Percentiles rank a stretch among this genome's conserved stretches.
Conservation (phyloP, 2,797 vertebrate genomes). For the Characodon lateralis region DNA sequence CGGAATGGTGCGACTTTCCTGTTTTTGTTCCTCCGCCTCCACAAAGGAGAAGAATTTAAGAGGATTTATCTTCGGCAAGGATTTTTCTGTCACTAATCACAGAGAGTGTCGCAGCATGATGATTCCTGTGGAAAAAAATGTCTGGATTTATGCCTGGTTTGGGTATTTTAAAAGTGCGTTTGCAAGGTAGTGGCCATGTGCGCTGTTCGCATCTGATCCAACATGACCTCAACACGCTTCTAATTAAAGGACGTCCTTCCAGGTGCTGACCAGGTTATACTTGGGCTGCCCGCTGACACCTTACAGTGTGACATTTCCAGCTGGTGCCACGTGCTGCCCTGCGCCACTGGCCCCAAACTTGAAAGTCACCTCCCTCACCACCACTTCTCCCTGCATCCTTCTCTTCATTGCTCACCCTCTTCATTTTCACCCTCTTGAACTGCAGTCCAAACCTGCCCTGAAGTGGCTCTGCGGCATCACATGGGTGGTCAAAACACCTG, state of each 20-base stretch:
- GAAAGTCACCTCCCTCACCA: constrained; percentile 64
- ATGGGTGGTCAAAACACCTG: constrained; percentile 61
- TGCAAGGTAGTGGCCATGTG: constrained; percentile 67
- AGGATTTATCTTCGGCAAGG: constrained; percentile 32
- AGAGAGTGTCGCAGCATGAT: not conserved
- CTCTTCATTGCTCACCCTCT: constrained; percentile 21
- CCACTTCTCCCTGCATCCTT: not conserved
- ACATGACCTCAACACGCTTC: constrained; percentile 82
- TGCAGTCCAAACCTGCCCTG: constrained; percentile 46
- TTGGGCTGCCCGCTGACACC: constrained; percentile 81
- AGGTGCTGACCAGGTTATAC: constrained; percentile 85
- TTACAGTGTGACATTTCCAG: constrained; percentile 85
- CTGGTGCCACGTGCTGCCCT: constrained; percentile 76
- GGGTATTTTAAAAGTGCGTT: constrained; percentile 64
- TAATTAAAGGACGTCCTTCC: constrained; percentile 88
- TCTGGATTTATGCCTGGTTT: constrained; percentile 30
- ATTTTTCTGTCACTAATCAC: constrained; percentile 18
- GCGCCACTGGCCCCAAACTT: constrained; percentile 75
- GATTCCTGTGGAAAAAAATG: constrained; percentile 14
- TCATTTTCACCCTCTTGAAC: constrained; percentile 55
- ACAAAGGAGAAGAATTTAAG: constrained; percentile 45
- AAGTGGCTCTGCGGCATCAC: constrained; percentile 64
- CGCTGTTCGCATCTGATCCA: constrained; percentile 80
- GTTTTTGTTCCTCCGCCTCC: constrained; percentile 63
- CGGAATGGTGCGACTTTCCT: constrained; percentile 72